Evolutionary conservation across 2,888 invertebrate species (phyloP), one percentile per base, ranked within the genome.

Genomic region (Leucophenga montana): DNA sequence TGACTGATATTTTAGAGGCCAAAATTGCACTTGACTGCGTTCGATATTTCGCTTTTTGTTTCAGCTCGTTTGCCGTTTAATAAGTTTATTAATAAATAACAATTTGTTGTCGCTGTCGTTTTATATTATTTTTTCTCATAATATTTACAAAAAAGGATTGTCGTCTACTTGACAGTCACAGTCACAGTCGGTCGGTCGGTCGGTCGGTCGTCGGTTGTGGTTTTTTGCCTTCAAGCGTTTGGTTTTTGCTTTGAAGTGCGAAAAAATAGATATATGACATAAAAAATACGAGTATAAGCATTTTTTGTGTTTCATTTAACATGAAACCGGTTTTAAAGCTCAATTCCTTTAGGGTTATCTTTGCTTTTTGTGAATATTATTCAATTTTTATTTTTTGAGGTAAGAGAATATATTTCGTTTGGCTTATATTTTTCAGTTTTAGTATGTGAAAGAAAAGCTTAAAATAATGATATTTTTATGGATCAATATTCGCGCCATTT

Each of bases 71-170:
- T 39, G 39, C 11, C 8, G 9, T 39, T 39, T 62, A 59, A 56
- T 72, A 72, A 70, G 71, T 70, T 74, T 71, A 71, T 78, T 70
- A 74, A 71, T 73, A 66, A 68, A 66, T 56, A 22, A 22, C 22
- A 56, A 22, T 9, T 56, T 56, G 39, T 39, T 39, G 8, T 39
- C 39, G 8, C 11, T 39, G 39, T 39, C 11, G 8, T 11, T 39
- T 39, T 39, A n/a, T n/a, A n/a, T 39, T 39, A 5, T 11, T 11
- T 39, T 39, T 8, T 39, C 1, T 39, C 57, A 56, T 31, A 18
- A 65, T 62, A 33, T 33, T 57, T 64, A 69, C 77, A 62, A 67
- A 77, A 76, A 77, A 73, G 76, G 75, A 61, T 31, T 18, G 73
- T 5, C 48, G 73, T 5, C 48, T 50, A 46, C 46, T 57, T 53